Base-by-base conservation (phyloP, 2,888 invertebrate genomes). In the Nomada fabriciana region DNA sequence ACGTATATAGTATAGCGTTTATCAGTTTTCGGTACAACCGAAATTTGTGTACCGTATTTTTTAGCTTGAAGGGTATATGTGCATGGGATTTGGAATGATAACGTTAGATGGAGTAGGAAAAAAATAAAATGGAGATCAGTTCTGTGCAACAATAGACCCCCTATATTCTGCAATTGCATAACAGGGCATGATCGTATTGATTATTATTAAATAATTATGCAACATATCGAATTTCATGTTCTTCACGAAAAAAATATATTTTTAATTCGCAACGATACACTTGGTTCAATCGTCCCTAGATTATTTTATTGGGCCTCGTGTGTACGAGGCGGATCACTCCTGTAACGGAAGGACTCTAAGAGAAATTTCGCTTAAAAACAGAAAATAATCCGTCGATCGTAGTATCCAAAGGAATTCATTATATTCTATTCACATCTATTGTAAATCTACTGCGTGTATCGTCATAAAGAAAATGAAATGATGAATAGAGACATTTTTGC, bases 141-240 rank as follows among this genome's bases (percentile, higher is more conserved):
- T 70, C 36, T 43, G 20, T 52, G 47, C 20, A 59, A 43, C 72
- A 65, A 55, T 85, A 83, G 87, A 85, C 80, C 84, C 82, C 83
- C 76, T 72, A 68, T 87, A 87, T 88, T 86, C 77, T 76, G 79
- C 36, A 70, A 74, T 60, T 61, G 52, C 61, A 71, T 72, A 75
- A 74, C 67, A 76, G 59, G 69, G 83, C 74, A 63, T 68, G 65
- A 84, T 73, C 80, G 75, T 85, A 86, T 86, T 82, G 74, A 89
- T 83, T 87, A 88, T 88, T 83, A 85, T 88, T 84, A 85, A 91
- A 79, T 74, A 83, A 86, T 88, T 86, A 83, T 72, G 84, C 87
- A 85, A 91, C 90, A 91, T 91, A 91, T 91, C 91, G 91, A 91
- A 87, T 76, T 82, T 83, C 80, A 79, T 79, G 70, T 85, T 86